Percentiles rank a stretch among this genome's conserved stretches.
Evolutionary conservation across 2,888 invertebrate genomes (phyloP).

Genomic region (Diabrotica balteata): DNA sequence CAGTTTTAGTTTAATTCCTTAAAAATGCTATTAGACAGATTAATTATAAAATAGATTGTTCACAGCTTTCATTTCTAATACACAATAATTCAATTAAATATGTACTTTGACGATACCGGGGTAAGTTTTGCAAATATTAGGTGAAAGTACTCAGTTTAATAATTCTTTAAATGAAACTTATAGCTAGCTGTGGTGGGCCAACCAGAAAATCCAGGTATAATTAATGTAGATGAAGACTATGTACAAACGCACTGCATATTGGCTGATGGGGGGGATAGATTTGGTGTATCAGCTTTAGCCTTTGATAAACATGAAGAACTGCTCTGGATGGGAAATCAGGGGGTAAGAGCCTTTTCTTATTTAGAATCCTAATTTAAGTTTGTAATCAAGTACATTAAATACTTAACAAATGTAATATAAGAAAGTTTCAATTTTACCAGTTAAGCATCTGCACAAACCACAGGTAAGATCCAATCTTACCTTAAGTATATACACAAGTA

Average conservation of each 20-base stretch:
- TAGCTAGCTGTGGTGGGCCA: constrained; percentile 51
- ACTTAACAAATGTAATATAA: too few species aligned
- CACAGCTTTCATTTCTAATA: background rate
- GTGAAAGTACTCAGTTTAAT: constrained; percentile 1
- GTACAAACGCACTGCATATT: constrained; percentile 75
- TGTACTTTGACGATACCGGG: constrained; percentile 41
- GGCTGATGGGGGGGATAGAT: constrained; percentile 87
- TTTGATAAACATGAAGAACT: constrained; percentile 92
- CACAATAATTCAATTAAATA: constrained; percentile 17
- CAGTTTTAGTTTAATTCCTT: constrained; percentile 13
- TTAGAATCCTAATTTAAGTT: too few species aligned
- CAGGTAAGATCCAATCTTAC: too few species aligned
- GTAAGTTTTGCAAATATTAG: constrained; percentile 22
- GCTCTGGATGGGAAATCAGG: constrained; percentile 96
- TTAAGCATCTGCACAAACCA: too few species aligned
- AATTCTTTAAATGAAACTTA: constrained; percentile 26
- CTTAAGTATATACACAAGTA: too few species aligned
- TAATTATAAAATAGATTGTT: constrained; percentile 17
- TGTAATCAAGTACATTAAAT: too few species aligned
- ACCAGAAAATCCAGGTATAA: constrained; percentile 47
- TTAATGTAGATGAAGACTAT: constrained; percentile 67
- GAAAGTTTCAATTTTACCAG: too few species aligned
- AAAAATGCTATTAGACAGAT: constrained; percentile 1
- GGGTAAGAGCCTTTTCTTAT: constrained; percentile 65
- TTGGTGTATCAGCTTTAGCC: constrained; percentile 84